Conservation (phyloP, 2,888 invertebrate genomes). For the Creontiades dilutus region DNA sequence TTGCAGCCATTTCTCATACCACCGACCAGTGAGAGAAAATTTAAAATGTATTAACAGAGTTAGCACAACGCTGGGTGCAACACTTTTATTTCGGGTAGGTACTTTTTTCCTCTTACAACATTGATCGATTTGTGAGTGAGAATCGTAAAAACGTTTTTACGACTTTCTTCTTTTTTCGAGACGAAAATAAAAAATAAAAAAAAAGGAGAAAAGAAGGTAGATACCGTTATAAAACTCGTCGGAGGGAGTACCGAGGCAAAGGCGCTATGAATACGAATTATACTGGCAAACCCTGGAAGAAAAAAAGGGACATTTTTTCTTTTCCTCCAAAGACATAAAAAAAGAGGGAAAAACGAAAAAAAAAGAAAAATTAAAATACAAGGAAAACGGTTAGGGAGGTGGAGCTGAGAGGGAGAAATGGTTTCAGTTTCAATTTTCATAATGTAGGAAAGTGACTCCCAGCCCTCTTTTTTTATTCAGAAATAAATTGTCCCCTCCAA, state of each 20-base stretch:
- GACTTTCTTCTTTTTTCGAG: neutral
- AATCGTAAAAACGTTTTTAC: constrained; percentile 55
- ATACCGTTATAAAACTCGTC: constrained; percentile 50
- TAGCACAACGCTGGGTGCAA: too few relatives aligned
- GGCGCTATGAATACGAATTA: constrained; percentile 70
- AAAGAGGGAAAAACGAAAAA: constrained; percentile 34
- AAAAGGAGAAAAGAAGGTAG: neutral
- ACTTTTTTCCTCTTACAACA: neutral
- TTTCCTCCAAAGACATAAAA: constrained; percentile 49
- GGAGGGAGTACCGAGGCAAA: constrained; percentile 3
- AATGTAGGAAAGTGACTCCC: constrained; percentile 61
- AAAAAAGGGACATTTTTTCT: constrained; percentile 17
- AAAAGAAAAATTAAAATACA: constrained; percentile 68
- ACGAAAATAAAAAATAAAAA: neutral
- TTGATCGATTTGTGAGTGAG: constrained; percentile 52
- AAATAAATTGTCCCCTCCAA: constrained; percentile 63
- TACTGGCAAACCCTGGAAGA: constrained; percentile 16
- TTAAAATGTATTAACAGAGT: too few relatives aligned
- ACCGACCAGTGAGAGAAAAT: too few relatives aligned
- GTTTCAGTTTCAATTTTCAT: constrained; percentile 72
- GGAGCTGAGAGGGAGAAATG: constrained; percentile 46
- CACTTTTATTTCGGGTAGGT: neutral
- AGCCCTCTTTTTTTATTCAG: constrained; percentile 40
- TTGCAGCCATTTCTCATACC: too few relatives aligned
- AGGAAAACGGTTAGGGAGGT: constrained; percentile 58